A percentile compares a stretch with the other conserved stretches of the same genome.
Evolutionary conservation across 2,888 invertebrate species (phyloP).

Genomic region (Rotaria magnacalcarata): DNA sequence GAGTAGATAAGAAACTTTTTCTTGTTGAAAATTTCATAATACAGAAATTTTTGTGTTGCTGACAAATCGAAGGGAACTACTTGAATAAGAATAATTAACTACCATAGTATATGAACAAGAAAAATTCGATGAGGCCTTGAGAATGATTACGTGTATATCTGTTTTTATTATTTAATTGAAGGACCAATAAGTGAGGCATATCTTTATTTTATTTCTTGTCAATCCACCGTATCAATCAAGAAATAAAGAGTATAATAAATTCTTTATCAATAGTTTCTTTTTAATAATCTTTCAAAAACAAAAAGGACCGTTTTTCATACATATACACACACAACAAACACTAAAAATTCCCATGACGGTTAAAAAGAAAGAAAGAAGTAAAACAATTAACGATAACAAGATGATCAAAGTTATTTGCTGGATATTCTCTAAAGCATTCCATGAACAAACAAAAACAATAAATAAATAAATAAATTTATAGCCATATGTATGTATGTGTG

Average conservation of each 20-base stretch:
- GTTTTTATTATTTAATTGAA: background rate
- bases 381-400: constrained; percentile 1
- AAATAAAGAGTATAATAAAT: background rate
- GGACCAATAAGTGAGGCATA: background rate
- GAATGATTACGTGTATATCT: background rate
- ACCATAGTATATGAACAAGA: background rate
- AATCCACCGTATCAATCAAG: background rate
- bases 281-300: constrained; percentile 15
- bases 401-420: background rate
- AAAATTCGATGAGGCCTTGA: background rate
- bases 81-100: background rate
- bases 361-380: background rate
- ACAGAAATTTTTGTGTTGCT: background rate
- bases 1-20: no score
- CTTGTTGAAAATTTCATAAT: no score
- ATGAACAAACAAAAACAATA: background rate
- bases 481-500: constrained; percentile 7
- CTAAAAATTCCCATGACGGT: background rate
- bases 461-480: constrained; percentile 16
- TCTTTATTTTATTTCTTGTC: background rate
- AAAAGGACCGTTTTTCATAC: background rate
- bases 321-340: constrained; percentile 2
- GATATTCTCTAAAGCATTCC: constrained; percentile 12
- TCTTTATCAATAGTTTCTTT: background rate
- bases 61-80: background rate